Base-by-base conservation (phyloP, 2,888 invertebrate genomes). In the Gastracanthus pulcherrimus region DNA sequence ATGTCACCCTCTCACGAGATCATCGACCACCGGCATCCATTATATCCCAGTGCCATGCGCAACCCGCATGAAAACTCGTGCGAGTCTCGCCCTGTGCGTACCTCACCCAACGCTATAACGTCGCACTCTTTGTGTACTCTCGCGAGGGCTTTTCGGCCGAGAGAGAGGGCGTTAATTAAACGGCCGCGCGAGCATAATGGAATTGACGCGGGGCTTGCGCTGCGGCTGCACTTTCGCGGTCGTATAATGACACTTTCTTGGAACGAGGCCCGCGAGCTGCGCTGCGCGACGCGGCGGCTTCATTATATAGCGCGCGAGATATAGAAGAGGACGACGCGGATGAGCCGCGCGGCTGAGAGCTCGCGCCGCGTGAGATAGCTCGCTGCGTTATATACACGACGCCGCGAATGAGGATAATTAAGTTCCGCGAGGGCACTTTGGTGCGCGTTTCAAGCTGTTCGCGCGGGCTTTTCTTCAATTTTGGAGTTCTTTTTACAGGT, bases 161-260 rank as follows among this genome's bases (percentile, higher is more conserved):
- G 38, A 51, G 55, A 19, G 34, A 34, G 34, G 55, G 34, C 55
- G 74, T 45, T 74, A 62, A 62, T 62, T 64, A 64, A 62, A 64
- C 45, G 62, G 34, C 1, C 55, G n/a, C 16, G 29, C 6, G 41
- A 16, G 60, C 31, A 23, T 58, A 74, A 45, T 62, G 41, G 29
- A 62, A 62, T 62, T 36, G 62, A 34, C 34, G 60, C 60, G 29
- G 9, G 41, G n/a, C 45, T 16, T n/a, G 58, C 31, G n/a, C 19
- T 51, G 58, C 67, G 48, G 51, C 41, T 13, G 48, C 58, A 66
- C 66, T 70, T 51, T 55, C 62, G 62, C 69, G 36, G 60, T 51
- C 41, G 51, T 34, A 41, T 51, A 69, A 71, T 62, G 81, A 51
- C 76, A 62, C 41, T 76, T 80, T 70, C 80, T 62, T 55, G 70